Base-by-base conservation (phyloP, 1,140 invertebrate genomes). In the Bactericera cockerelli region DNA sequence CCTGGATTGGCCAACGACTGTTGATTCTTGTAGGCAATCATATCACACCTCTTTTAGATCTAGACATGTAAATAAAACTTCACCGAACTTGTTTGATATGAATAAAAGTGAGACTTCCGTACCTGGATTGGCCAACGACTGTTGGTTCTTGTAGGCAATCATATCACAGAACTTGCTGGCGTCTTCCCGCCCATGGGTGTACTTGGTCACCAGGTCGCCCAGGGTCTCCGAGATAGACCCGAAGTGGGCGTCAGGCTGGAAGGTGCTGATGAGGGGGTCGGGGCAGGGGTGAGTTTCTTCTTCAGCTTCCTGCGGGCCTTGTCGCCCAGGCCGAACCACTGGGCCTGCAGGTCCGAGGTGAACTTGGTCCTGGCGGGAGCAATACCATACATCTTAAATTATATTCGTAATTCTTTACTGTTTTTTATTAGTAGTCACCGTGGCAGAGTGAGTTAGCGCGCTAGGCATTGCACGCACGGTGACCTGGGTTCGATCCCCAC, bases 201-300 rank as follows among this genome's bases (percentile, higher is more conserved):
- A 49, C 22, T 49, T 49, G n/a, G 8, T 72, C 4, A 93, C 79
- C 1, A 90, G 64, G 14, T 69, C 64, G 54, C 87, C 81, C 19
- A 96, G 66, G 53, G 78, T 79, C 75, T 98, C 93, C 26, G 84
- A 82, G 1, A 90, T 73, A n/a, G 84, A 80, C 24, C 88, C 88
- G 67, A 89, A 87, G 65, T 87, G 79, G 38, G 77, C 70, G 68
- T 89, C 82, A 22, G 88, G 82, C 53, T 81, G 78, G 64, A 79
- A 82, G 55, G 75, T 71, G 1, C 83, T 78, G 16, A 76, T 76
- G 0, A 91, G 67, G 0, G 93, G 90, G 70, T 93, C 84, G 0
- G 86, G 85, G 69, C 81, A 82, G 22, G 59, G 67, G 39, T 2
- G 56, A 68, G 64, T 60, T 70, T 70, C 75, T 69, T 64, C 65